Conservation (phyloP, 2,113 vertebrate genomes). For the Diphyllodes magnificus region DNA sequence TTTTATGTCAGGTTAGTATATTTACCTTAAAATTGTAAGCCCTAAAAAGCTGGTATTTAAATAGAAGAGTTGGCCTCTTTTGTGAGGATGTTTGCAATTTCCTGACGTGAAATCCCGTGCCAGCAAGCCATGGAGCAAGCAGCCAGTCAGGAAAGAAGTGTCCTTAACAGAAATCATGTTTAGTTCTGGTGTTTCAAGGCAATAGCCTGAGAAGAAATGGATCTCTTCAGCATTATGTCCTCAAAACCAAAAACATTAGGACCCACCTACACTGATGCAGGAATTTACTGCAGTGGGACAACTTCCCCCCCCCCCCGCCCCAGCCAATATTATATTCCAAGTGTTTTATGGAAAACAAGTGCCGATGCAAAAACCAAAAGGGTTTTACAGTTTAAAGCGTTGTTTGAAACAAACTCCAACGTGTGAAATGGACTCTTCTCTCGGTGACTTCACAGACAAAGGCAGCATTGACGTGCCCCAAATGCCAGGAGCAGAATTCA, state of each 20-base stretch:
- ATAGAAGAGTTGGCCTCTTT: background rate
- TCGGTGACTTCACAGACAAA: background rate
- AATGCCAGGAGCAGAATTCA: conserved; percentile 9
- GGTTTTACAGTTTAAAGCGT: background rate
- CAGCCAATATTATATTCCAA: background rate
- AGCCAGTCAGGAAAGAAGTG: background rate
- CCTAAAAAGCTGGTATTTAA: background rate
- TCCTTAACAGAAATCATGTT: background rate
- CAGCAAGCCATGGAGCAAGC: background rate
- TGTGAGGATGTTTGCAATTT: background rate
- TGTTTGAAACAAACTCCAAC: background rate
- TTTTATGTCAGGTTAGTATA: background rate
- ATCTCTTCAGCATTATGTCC: background rate
- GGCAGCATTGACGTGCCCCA: background rate
- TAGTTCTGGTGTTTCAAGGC: background rate
- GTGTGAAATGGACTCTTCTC: background rate
- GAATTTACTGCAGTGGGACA: background rate
- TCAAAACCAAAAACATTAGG: background rate
- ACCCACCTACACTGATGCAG: background rate
- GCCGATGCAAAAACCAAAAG: background rate
- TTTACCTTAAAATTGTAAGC: background rate
- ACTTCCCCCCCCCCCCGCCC: too few relatives aligned
- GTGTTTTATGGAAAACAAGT: background rate
- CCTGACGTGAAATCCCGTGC: background rate
- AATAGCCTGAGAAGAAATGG: background rate